Evolutionary conservation across 2,797 vertebrate genomes (phyloP), one percentile per base, ranked within the genome.

Genomic region (Gallinago stenura): DNA sequence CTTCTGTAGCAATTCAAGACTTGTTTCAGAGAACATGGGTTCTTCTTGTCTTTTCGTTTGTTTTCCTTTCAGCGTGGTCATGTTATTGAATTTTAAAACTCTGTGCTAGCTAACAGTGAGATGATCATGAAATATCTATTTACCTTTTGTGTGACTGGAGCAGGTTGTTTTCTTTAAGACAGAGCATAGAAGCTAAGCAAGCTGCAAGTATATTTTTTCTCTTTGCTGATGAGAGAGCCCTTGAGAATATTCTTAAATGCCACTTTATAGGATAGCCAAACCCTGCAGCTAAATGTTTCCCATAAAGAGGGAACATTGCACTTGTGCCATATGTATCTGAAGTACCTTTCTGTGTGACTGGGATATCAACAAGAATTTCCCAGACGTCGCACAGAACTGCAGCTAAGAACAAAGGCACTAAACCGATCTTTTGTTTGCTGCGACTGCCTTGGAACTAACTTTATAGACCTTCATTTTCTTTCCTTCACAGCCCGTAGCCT

Each of bases 1-100:
- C 90, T 88, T 88, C 79, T 62, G 60, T 64, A 96, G 87, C 69
- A 94, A 92, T 96, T 96, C 91, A 93, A 94, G 84, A 87, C 89
- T 89, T 95, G 71, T 53, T 94, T 91, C 85, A 96, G 95, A 97
- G 79, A 83, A 96, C 28, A 56, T 51, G 69, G 57, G 0, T 45
- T 62, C 24, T 90, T 93, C 58, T 83, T 77, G 25, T 50, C 58
- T 92, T 91, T 69, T 33, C 16, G 90, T 87, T 69, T 93, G 53
- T 73, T 94, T 93, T 39, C 62, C 46, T 93, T 69, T 39, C 48
- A 46, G n/a, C 53, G 37, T 80, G 82, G 16, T 61, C 60, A 37
- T 50, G 57, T 62, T 91, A 57, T 60, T 78, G 90, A 87, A 73
- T 95, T 95, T 95, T 90, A 82, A 83, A 80, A 31, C 37, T 70